Evolutionary conservation across 2,113 vertebrate genomes (phyloP).

Genomic region (Monarcha castaneiventris): DNA sequence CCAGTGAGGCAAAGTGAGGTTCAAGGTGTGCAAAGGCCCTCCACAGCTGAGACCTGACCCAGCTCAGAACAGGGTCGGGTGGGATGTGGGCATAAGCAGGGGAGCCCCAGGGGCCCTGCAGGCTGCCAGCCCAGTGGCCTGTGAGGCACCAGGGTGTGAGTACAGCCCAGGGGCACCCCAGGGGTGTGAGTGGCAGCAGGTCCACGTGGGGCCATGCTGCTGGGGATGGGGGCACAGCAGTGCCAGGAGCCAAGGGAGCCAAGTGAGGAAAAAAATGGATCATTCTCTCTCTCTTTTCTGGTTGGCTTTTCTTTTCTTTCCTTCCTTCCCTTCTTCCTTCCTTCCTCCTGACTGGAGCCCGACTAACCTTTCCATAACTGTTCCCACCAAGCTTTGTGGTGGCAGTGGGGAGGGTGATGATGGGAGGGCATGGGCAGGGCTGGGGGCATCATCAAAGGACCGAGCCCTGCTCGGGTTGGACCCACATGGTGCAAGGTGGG

Average conservation of each 20-base stretch:
- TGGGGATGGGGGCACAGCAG: rapidly evolving
- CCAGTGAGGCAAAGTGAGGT: neutral
- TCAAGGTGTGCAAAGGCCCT: neutral
- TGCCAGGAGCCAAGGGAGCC: constrained; percentile 29
- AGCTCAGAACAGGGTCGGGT: rapidly evolving
- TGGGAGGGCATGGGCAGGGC: neutral
- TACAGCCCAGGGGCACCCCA: neutral
- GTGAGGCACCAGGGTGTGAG: neutral
- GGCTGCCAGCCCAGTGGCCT: neutral
- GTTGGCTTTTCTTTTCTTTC: constrained; percentile 61
- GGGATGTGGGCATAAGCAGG: neutral
- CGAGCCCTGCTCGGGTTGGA: neutral
- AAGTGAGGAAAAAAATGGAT: constrained; percentile 31
- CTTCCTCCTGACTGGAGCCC: constrained; percentile 52
- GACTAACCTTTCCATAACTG: constrained; percentile 45
- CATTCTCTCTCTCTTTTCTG: constrained; percentile 46
- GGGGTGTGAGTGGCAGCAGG: neutral
- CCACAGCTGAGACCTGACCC: neutral
- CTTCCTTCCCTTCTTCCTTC: constrained; percentile 42
- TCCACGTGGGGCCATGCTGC: neutral
- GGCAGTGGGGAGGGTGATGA: neutral
- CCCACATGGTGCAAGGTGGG: rapidly evolving
- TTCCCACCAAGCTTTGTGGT: neutral
- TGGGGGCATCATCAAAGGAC: neutral
- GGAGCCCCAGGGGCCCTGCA: neutral